Evolutionary conservation across 1,140 invertebrate species (phyloP), one percentile per base, ranked within the genome.

Genomic region (Procambarus virginalis): DNA sequence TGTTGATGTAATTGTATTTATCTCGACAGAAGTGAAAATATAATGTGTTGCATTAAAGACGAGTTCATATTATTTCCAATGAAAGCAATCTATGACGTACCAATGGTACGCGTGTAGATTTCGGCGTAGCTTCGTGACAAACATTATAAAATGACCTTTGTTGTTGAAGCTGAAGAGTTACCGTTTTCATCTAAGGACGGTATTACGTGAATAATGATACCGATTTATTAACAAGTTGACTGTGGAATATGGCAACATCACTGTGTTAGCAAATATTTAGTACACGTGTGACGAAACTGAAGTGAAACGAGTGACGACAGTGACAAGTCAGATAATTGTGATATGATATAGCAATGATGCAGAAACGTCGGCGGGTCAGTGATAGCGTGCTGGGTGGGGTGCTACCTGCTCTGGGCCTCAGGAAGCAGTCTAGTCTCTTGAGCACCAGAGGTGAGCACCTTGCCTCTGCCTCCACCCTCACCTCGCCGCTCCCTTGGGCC

Each of bases 401-500:
- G 89, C 60, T 86, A 5, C 89, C 89, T 20, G 76, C 78, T 3
- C 78, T 86, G 12, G 89, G 84, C 17, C 76, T 73, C 34, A 85
- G 46, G 51, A 80, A 82, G 22, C 77, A 90, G 20, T 22, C 75
- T 9, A 49, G 76, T 48, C 12, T 60, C 77, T 34, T 81, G 14
- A 79, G 75, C 22, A 51, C 73, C 3, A 75, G 75, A 14, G 86
- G 85, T 3, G 85, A 60, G 8, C 90, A 91, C 81, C 64, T 88
- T 17, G 58, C 58, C 14, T 84, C 86, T 58, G 64, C 76, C 48
- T 91, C 90, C 45, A 88, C 90, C 22, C 46, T 79, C 48, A 84
- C 85, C 55, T 68, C 90, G 9, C 90, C 90, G 20, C 34, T 79
- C 4, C 91, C 91, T 1, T 91, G 91, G 91, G 91, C 91, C 9